Conservation (phyloP, 1,140 invertebrate genomes). For the Ectropis grisescens region DNA sequence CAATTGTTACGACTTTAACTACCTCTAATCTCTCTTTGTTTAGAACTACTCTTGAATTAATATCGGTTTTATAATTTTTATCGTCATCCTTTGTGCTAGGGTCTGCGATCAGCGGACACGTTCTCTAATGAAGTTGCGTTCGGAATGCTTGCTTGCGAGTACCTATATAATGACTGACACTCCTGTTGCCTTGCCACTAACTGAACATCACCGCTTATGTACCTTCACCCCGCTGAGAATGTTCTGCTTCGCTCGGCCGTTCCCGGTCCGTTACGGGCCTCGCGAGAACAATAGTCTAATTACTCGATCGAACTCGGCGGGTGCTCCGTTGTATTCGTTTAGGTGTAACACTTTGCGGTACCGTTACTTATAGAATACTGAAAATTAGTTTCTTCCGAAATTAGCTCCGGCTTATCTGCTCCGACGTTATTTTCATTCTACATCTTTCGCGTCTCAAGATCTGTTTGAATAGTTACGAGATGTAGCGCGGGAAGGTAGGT, state of each 20-base stretch:
- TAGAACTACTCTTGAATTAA: no score
- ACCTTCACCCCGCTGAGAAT: conserved; percentile 65
- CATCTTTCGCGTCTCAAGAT: no score
- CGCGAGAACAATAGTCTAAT: conserved; percentile 2
- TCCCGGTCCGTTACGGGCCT: conserved; percentile 7
- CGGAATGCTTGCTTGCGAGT: conserved; percentile 53
- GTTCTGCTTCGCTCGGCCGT: conserved; percentile 63
- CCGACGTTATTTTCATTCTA: no score
- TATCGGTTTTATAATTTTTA: no score
- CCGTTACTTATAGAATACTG: conserved; percentile 6
- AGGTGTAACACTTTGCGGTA: conserved; percentile 5
- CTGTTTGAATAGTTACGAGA: no score
- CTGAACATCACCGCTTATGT: conserved; percentile 60
- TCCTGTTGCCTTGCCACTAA: conserved; percentile 64
- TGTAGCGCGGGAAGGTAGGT: no score
- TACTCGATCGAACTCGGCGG: conserved; percentile 39
- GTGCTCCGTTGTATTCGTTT: conserved; percentile 5
- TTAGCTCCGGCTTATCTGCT: conserved; percentile 47
- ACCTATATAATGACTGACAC: conserved; percentile 41
- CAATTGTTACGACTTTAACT: no score
- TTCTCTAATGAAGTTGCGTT: conserved; percentile 10
- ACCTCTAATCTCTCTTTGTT: no score
- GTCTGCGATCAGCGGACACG: no score
- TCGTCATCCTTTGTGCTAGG: no score
- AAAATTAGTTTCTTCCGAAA: conserved; percentile 21